Evolutionary conservation across 2,797 vertebrate species (phyloP).

Genomic region (Pachyuromys duprasi): DNA sequence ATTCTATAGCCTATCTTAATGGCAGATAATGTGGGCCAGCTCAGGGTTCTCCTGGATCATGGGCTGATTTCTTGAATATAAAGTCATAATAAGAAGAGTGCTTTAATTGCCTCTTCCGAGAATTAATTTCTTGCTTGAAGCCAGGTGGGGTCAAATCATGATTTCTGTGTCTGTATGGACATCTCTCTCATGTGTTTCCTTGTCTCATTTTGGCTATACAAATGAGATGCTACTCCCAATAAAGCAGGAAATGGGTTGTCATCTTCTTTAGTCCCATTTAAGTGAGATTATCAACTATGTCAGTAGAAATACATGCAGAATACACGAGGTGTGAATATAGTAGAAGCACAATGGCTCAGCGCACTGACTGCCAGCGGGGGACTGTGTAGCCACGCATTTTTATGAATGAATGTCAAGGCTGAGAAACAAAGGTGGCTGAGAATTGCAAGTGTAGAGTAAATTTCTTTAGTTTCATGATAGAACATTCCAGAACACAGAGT

Average conservation of each 20-base stretch:
- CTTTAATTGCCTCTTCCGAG: not conserved
- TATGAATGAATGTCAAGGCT: not conserved
- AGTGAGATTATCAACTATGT: not conserved
- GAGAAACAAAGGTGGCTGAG: not conserved
- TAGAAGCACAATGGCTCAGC: not conserved
- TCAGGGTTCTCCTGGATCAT: not conserved
- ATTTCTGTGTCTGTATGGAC: not conserved
- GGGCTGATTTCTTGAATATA: not conserved
- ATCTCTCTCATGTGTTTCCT: not conserved
- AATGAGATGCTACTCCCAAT: not conserved
- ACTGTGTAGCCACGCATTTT: not conserved
- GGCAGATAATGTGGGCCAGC: not conserved
- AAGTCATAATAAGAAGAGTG: slow-evolving; percentile 23
- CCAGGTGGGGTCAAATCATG: not conserved
- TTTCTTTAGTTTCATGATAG: not conserved
- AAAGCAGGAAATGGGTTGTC: not conserved
- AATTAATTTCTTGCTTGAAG: slow-evolving; percentile 38
- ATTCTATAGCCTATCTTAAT: not conserved
- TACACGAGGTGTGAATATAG: not conserved
- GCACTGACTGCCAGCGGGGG: not conserved
- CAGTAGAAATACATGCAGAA: not conserved
- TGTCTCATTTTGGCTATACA: not conserved
- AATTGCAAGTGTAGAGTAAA: accelerated
- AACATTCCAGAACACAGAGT: not conserved
- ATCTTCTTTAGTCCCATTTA: not conserved